Base-by-base conservation (phyloP, 2,113 vertebrate genomes). In the Myanophis thanlyinensis region DNA sequence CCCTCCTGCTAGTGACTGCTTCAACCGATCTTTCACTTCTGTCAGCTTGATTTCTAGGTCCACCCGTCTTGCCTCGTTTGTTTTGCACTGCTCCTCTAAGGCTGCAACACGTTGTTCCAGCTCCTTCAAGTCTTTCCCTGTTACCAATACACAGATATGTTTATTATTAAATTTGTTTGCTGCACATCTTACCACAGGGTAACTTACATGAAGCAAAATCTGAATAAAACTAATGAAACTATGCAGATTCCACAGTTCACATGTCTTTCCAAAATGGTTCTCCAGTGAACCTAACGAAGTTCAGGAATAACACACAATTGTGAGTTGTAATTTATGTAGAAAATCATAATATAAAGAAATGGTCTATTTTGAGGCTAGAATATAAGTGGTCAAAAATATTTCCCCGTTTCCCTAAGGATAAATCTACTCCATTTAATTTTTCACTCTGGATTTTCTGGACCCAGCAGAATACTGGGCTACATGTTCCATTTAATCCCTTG, bases 41-140 rank as follows among this genome's bases (percentile, higher is more conserved):
- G 98, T 98, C 27, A 99, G 98, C 95, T 95, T 97, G 46, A 99
- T 98, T 96, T 99, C 99, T 95, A 99, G 96, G 92, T 99, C 98
- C 0, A 99, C 99, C 0, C 99, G 97, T 7, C 97, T 97, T 0
- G 98, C 96, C 95, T 99, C 99, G 94, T 98, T 99, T 1, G 92
- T 97, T 86, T 98, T 98, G 92, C 99, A 99, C 46, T 97, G 97
- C 51, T 98, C 98, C 91, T 99, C 99, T 94, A 99, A 95, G 94
- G 91, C 91, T 0, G 95, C 95, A 91, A 99, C 91, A 0, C 56
- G 97, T 94, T 98, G 98, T 94, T 98, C 98, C 93, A 99, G 96
- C 46, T 95, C 96, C 93, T 97, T 95, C 95, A 97, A 96, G 93
- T 97, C 98, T 30, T 93, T 93, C 30, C 98, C 99, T 99, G 97